These are phyloP conservation scores for Nycticryphes semicollaris DNA, from an alignment of 2,113 vertebrate species.

Conservation along the genomic window DNA sequence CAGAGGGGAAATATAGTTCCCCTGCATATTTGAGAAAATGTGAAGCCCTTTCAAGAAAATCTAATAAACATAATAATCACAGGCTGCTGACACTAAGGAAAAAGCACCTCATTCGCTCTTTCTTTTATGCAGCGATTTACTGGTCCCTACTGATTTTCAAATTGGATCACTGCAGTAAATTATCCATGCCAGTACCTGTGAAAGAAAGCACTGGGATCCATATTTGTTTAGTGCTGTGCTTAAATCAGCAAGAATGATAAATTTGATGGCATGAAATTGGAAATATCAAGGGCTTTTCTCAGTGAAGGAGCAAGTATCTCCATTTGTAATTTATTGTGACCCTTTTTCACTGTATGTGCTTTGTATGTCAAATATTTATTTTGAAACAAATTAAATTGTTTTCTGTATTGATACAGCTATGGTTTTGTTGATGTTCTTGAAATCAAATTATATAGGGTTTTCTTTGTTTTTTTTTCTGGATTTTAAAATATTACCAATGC, in stretches of 20 bases:
- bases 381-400: slow-evolving; percentile 77
- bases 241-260: slow-evolving; percentile 88
- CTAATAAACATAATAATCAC: slow-evolving; percentile 84
- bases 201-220: slow-evolving; percentile 79
- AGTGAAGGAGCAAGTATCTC: slow-evolving; percentile 73
- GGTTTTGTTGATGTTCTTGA: slow-evolving; percentile 72
- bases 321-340: slow-evolving; percentile 77
- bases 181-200: slow-evolving; percentile 78
- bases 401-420: slow-evolving; percentile 70
- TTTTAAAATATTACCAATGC: slow-evolving; percentile 55
- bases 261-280: slow-evolving; percentile 80
- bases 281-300: slow-evolving; percentile 79
- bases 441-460: slow-evolving; percentile 51
- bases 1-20: slow-evolving; percentile 81
- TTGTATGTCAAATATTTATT: slow-evolving; percentile 80
- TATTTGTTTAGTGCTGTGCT: slow-evolving; percentile 82
- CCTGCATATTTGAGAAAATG: slow-evolving; percentile 84
- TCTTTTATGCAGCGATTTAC: slow-evolving; percentile 80
- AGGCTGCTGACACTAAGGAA: slow-evolving; percentile 86
- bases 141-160: slow-evolving; percentile 83
- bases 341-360: slow-evolving; percentile 72
- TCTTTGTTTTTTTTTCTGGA: not conserved
- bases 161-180: slow-evolving; percentile 84
- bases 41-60: slow-evolving; percentile 83
- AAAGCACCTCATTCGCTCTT: slow-evolving; percentile 79